Conservation (phyloP, 2,113 vertebrate species). For the Desmodus rotundus region DNA sequence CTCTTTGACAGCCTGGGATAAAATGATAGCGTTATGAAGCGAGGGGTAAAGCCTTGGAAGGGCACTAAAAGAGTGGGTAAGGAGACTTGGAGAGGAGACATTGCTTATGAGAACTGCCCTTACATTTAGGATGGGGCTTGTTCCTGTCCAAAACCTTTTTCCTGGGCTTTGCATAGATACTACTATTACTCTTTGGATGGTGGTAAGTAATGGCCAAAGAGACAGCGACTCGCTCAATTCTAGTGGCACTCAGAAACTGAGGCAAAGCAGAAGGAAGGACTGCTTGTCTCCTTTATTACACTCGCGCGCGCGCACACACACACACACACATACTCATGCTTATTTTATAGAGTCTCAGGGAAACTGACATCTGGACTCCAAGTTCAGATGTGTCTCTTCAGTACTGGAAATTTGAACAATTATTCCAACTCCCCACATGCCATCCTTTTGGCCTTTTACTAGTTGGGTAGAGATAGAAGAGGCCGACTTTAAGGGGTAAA, state of each 20-base stretch:
- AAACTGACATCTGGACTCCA: neutral
- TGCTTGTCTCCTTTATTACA: neutral
- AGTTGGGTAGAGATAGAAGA: neutral
- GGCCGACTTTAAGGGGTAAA: neutral
- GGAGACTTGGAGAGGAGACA: neutral
- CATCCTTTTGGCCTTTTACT: neutral
- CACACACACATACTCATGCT: neutral
- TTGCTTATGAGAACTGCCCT: neutral
- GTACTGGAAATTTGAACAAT: neutral
- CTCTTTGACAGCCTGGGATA: neutral
- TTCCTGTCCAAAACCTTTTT: neutral
- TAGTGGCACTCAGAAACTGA: neutral
- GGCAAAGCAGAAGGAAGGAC: neutral
- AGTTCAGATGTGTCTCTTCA: neutral
- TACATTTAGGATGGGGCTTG: neutral
- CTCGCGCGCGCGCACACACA: too few relatives aligned
- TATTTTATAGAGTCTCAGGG: neutral
- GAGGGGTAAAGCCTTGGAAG: neutral
- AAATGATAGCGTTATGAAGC: neutral
- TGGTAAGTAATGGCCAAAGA: neutral
- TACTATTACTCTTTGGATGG: neutral
- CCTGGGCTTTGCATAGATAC: neutral
- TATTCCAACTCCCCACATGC: neutral
- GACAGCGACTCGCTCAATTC: neutral
- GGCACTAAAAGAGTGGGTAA: neutral